These are phyloP conservation scores for Pleuronectes platessa DNA, from an alignment of 2,113 vertebrate species.

Conservation along the genomic window DNA sequence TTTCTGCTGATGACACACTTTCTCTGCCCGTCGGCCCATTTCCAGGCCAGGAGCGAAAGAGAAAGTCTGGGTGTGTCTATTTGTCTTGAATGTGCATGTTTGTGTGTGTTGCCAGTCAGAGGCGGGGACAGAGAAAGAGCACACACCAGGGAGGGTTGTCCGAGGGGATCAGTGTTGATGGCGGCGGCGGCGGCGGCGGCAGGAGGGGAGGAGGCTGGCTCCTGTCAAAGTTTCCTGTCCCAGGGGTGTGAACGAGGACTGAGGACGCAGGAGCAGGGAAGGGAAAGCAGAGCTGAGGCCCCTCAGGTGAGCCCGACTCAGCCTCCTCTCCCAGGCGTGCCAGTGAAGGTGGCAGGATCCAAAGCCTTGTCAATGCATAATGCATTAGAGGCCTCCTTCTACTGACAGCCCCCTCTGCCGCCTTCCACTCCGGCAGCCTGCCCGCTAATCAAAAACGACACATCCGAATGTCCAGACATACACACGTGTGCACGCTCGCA, in stretches of 20 bases:
- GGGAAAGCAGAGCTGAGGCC: constrained; percentile 43
- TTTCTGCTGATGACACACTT: constrained; percentile 83
- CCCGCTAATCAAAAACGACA: constrained; percentile 98
- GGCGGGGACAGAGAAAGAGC: constrained; percentile 12
- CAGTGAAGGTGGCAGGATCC: constrained; percentile 87
- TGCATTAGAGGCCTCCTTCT: constrained; percentile 94
- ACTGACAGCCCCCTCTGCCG: constrained; percentile 96
- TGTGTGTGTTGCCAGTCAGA: constrained; percentile 56
- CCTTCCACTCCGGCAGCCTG: constrained; percentile 92
- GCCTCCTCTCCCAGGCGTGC: constrained; percentile 90
- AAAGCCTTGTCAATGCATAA: constrained; percentile 95
- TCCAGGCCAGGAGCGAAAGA: constrained; percentile 66
- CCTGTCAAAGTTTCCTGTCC: constrained; percentile 69
- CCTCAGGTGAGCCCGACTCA: constrained; percentile 87
- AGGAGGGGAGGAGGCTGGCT: constrained; percentile 27
- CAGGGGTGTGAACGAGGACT: constrained; percentile 28
- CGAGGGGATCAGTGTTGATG: constrained; percentile 21
- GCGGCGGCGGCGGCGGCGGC: not conserved
- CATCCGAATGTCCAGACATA: constrained; percentile 95
- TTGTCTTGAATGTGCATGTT: constrained; percentile 38
- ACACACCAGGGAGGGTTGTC: constrained; percentile 53
- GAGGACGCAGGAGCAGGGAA: constrained; percentile 42
- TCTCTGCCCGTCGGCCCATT: constrained; percentile 78
- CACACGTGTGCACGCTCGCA: constrained; percentile 43
- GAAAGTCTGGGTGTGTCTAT: constrained; percentile 53